A percentile compares a stretch with the other conserved stretches of the same genome.
Evolutionary conservation across 2,888 invertebrate genomes (phyloP).

Genomic region (Stenurella melanura): DNA sequence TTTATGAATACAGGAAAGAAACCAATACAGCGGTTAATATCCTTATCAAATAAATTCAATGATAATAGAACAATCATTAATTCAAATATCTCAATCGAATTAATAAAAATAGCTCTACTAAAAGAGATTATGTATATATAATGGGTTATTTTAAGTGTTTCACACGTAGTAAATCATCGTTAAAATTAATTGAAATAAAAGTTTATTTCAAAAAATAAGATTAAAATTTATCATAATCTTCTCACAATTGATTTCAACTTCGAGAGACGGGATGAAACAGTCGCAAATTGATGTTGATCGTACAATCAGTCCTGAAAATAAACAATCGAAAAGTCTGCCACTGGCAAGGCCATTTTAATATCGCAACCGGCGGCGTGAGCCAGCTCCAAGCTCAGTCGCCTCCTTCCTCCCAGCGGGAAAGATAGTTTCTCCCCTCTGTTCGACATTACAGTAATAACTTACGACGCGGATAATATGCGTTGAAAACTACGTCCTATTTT

Average conservation of each 20-base stretch:
- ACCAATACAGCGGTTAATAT: too few species aligned
- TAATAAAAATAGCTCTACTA: not conserved
- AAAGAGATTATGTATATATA: not conserved
- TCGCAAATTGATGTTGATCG: constrained; percentile 5
- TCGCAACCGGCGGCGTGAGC: constrained; percentile 19
- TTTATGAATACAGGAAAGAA: too few species aligned
- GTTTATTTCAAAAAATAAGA: not conserved
- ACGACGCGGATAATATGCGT: not conserved
- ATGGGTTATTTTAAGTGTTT: not conserved
- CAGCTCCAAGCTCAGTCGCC: constrained; percentile 1
- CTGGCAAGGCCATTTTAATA: constrained; percentile 28
- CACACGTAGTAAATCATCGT: not conserved
- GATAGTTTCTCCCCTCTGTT: constrained; percentile 9
- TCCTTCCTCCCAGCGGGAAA: not conserved
- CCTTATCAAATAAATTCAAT: too few species aligned
- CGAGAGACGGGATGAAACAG: not conserved
- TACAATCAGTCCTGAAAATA: not conserved
- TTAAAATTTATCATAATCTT: not conserved
- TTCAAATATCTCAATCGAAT: not conserved
- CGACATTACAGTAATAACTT: constrained; percentile 3
- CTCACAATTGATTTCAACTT: not conserved
- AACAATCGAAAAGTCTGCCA: constrained; percentile 3
- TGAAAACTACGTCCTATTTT: not conserved
- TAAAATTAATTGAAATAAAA: not conserved
- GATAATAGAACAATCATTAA: not conserved